Percentiles rank a stretch among this genome's conserved stretches.
Conservation (phyloP, 2,888 invertebrate species). For the Galeruca laticollis region DNA sequence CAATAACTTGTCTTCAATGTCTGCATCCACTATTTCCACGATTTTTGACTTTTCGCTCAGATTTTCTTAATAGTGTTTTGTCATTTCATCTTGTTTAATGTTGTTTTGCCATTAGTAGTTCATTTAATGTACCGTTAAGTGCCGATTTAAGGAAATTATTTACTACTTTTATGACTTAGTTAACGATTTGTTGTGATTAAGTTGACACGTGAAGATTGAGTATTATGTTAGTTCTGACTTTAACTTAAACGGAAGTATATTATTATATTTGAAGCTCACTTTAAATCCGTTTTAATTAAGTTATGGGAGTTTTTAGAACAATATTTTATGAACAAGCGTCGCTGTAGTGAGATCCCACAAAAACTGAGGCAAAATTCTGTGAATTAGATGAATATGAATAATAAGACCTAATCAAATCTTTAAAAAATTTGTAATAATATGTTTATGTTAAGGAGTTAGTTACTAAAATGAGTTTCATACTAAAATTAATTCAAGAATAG, state of each 20-base stretch:
- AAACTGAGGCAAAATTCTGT: too few species aligned
- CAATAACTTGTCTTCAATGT: slow-evolving; percentile 41
- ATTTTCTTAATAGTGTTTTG: slow-evolving; percentile 41
- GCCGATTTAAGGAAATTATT: slow-evolving; percentile 41
- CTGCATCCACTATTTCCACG: slow-evolving; percentile 41
- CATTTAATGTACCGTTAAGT: slow-evolving; percentile 35
- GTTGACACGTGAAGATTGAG: slow-evolving; percentile 30
- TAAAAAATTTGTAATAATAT: too few species aligned
- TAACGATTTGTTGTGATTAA: slow-evolving; percentile 41
- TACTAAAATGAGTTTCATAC: too few species aligned
- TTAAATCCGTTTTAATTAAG: not conserved
- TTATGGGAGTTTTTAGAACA: too few species aligned
- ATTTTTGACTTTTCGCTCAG: slow-evolving; percentile 45
- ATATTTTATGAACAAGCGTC: too few species aligned
- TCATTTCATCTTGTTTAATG: slow-evolving; percentile 42
- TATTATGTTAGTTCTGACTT: not conserved
- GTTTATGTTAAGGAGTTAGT: too few species aligned
- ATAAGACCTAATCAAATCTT: too few species aligned
- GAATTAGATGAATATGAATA: too few species aligned
- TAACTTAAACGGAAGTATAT: not conserved
- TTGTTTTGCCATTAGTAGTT: slow-evolving; percentile 44
- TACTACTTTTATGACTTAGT: slow-evolving; percentile 31
- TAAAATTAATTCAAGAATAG: too few species aligned
- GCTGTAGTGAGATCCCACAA: too few species aligned
- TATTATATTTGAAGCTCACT: not conserved